Conservation (phyloP, 2,797 vertebrate genomes). For the Peromyscus eremicus region DNA sequence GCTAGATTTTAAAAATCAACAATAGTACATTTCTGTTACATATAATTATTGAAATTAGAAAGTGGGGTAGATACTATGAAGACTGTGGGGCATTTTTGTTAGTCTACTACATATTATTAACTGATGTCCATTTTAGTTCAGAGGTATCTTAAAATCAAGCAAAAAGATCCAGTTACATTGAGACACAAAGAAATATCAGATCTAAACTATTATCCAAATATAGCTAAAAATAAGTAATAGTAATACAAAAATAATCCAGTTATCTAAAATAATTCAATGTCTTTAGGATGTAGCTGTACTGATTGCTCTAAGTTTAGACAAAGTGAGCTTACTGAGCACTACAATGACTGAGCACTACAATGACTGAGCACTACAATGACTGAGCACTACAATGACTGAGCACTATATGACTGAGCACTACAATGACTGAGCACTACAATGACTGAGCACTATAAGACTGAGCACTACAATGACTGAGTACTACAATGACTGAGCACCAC, state of each 20-base stretch:
- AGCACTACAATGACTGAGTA: not conserved
- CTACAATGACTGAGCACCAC: too few relatives aligned
- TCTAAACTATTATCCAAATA: not conserved
- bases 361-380: too few relatives aligned
- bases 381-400: too few relatives aligned
- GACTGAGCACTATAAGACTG: not conserved
- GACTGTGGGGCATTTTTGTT: not conserved
- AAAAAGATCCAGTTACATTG: not conserved
- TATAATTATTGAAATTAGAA: constrained; percentile 14
- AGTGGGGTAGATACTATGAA: not conserved
- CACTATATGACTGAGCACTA: too few relatives aligned
- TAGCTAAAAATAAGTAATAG: constrained; percentile 10
- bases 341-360: not conserved
- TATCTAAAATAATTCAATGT: not conserved
- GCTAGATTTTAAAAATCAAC: not conserved
- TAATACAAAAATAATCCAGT: not conserved
- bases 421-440: too few relatives aligned
- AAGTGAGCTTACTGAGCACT: not conserved
- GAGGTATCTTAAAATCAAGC: constrained; percentile 10
- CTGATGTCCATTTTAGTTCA: constrained; percentile 12
- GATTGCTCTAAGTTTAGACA: not conserved
- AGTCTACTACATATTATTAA: not conserved
- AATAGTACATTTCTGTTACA: not conserved
- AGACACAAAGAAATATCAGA: not conserved
- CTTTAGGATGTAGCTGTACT: not conserved